Base-by-base conservation (phyloP, 1,140 invertebrate species). In the Colletes latitarsis region DNA sequence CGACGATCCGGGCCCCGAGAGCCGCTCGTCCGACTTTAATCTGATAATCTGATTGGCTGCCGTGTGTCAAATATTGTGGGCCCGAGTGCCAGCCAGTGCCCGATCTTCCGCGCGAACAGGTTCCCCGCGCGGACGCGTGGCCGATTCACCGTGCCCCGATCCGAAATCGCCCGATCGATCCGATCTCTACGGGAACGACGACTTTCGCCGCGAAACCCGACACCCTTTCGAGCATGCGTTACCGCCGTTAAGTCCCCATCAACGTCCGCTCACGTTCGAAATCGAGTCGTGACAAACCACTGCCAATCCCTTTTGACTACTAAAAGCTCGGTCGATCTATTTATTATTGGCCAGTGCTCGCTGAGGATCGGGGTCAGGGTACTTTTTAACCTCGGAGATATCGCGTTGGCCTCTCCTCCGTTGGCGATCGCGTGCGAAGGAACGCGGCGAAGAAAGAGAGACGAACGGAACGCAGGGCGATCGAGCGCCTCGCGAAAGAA, bases 11-110 rank as follows among this genome's bases (percentile, higher is more conserved):
- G 30, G 30, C 30, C 30, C 30, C 30, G 60, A 5, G 30, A 17
- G 58, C 58, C 68, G 46, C 77, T 82, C 84, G 78, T 69, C 88
- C 88, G 87, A 88, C 83, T 89, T 89, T 92, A 92, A 92, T 92
- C 89, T 89, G 91, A 92, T 92, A 91, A 92, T 91, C 90, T 91
- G 90, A 92, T 91, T 90, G 90, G 91, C 89, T 90, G 89, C 88
- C 77, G 91, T 82, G 89, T 90, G 91, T 92, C 91, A 92, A 92
- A 92, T 92, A 92, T 92, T 92, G 88, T 88, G 82, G 88, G 82
- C 84, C 84, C 82, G 85, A 78, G 82, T 88, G 91, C 88, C 89
- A 89, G 81, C 30, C 30, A 30, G 88, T 69, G 6, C 82, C 77
- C 80, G 85, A 89, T 89, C 89, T 89, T 82, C 73, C 83, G 68